Conservation (phyloP, 2,113 vertebrate genomes). For the Formicarius rufipectus region DNA sequence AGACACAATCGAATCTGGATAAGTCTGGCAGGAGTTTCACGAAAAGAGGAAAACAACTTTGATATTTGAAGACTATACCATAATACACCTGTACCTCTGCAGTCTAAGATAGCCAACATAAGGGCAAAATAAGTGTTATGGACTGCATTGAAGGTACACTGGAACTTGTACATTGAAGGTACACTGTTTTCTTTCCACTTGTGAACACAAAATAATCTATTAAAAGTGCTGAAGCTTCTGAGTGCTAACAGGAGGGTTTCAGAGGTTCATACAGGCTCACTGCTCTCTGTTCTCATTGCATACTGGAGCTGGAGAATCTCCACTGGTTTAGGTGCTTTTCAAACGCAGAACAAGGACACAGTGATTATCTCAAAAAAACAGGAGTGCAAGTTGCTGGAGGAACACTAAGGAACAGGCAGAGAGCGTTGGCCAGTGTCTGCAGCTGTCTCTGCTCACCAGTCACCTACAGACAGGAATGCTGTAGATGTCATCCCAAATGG, state of each 20-base stretch:
- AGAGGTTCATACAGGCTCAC: not conserved
- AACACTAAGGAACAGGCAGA: not conserved
- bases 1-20: not conserved
- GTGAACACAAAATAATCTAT: not conserved
- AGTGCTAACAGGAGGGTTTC: not conserved
- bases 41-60: not conserved
- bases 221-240: not conserved
- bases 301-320: not conserved
- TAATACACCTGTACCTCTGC: not conserved
- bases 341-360: not conserved
- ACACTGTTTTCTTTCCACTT: not conserved
- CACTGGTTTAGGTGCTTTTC: not conserved
- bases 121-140: not conserved
- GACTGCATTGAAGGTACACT: not conserved
- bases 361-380: not conserved
- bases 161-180: not conserved
- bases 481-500: not conserved
- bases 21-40: not conserved
- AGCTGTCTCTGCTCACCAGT: not conserved
- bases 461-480: not conserved
- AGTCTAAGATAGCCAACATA: not conserved
- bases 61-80: not conserved
- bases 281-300: fast-evolving
- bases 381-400: not conserved
- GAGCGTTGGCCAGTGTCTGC: not conserved